These are phyloP conservation scores for Dendrolimus kikuchii DNA, from an alignment of 1,140 invertebrate species.

Conservation along the genomic window DNA sequence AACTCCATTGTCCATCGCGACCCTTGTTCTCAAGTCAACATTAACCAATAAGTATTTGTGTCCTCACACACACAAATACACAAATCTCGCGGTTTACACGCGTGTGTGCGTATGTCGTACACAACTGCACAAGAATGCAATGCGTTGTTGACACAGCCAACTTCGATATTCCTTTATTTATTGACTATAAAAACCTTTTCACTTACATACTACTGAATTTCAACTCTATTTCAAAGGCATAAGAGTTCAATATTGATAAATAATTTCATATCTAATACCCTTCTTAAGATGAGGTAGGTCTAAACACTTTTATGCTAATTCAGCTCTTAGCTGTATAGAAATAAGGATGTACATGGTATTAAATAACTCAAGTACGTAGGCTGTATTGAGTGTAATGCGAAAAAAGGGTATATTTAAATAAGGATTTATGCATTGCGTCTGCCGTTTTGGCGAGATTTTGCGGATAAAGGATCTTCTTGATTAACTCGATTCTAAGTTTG, in stretches of 20 bases:
- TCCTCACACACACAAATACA: constrained; percentile 41
- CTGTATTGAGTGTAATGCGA: constrained; percentile 9
- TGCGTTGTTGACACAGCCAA: constrained; percentile 69
- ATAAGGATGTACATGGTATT: neutral
- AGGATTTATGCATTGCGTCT: constrained; percentile 68
- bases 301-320: neutral
- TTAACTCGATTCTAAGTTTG: constrained; percentile 52
- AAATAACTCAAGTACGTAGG: constrained; percentile 3
- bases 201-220: constrained; percentile 10
- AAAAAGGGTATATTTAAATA: constrained; percentile 63
- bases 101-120: constrained; percentile 37
- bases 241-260: constrained; percentile 13
- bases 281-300: constrained; percentile 6
- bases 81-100: constrained; percentile 1
- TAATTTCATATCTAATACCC: constrained; percentile 17
- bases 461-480: constrained; percentile 55
- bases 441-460: constrained; percentile 62
- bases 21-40: constrained; percentile 52
- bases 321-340: neutral
- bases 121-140: constrained; percentile 67
- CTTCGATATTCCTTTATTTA: constrained; percentile 72
- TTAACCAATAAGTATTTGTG: constrained; percentile 70
- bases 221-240: constrained; percentile 15
- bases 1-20: constrained; percentile 18
- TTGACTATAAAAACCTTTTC: constrained; percentile 64